phyloP scores from a whole-genome alignment of 2,797 vertebrate genomes.

The Crotalus adamanteus region DNA sequence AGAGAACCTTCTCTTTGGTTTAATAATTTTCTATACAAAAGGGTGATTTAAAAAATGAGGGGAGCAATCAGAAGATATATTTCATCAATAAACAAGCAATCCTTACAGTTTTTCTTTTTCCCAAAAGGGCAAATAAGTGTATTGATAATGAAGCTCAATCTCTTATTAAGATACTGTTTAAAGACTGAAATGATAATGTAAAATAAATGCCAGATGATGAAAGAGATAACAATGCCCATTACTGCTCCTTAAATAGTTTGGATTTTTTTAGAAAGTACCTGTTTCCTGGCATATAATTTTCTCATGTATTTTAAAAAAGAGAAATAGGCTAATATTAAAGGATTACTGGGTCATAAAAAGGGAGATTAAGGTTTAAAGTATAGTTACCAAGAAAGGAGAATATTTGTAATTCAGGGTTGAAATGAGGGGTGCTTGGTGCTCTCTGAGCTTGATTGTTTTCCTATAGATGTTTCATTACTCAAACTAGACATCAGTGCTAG shows the following conservation, averaged over 20 bases:
- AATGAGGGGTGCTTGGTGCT: neutral
- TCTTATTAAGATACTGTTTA: conserved; percentile 9
- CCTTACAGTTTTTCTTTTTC: neutral
- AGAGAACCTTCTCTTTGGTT: neutral
- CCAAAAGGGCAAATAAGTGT: neutral
- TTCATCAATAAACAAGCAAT: neutral
- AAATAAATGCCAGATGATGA: neutral
- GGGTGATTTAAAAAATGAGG: neutral
- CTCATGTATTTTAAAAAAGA: neutral
- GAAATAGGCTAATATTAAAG: neutral
- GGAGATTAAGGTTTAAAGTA: neutral
- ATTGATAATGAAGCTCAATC: neutral
- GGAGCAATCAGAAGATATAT: neutral
- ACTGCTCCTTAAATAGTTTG: neutral
- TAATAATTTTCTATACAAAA: neutral
- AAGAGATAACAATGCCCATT: neutral
- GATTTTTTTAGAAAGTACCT: neutral
- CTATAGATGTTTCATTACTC: neutral
- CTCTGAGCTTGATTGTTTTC: neutral
- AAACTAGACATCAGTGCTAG: no score
- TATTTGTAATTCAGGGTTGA: neutral
- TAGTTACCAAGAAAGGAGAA: neutral
- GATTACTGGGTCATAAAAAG: neutral
- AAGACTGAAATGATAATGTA: neutral
- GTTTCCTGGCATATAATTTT: neutral